Evolutionary conservation across 2,888 invertebrate genomes (phyloP).

Genomic region (Lysandra coridon): DNA sequence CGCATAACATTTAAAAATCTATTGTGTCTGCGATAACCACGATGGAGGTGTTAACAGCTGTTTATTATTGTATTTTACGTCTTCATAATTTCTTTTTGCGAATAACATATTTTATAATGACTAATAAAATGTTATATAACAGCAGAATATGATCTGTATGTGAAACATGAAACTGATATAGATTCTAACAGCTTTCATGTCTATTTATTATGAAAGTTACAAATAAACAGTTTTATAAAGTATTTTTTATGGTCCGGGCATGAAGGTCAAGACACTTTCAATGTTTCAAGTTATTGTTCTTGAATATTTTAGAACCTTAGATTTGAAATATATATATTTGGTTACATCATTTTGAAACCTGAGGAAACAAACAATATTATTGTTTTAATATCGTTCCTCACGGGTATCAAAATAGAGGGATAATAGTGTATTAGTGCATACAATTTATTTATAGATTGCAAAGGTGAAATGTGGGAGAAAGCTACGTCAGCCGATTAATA

Average conservation of each 20-base stretch:
- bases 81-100: background rate
- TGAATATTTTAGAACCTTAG: constrained; percentile 3
- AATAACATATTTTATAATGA: background rate
- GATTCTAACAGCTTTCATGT: constrained; percentile 3
- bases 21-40: too few relatives aligned
- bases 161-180: background rate
- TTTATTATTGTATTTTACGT: background rate
- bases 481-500: constrained; percentile 29
- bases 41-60: background rate
- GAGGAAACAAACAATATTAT: constrained; percentile 11
- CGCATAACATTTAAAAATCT: too few relatives aligned
- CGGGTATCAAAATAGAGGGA: constrained; percentile 24
- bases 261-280: constrained; percentile 34
- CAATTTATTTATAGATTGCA: constrained; percentile 28
- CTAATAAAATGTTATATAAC: constrained; percentile 26
- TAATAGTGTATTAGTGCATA: constrained; percentile 13
- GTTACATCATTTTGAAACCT: constrained; percentile 14
- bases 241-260: constrained; percentile 20
- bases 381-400: background rate
- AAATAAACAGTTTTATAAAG: constrained; percentile 6
- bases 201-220: constrained; percentile 9
- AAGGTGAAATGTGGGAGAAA: constrained; percentile 30
- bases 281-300: constrained; percentile 31
- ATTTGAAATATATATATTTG: constrained; percentile 10
- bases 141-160: background rate